phyloP scores from a whole-genome alignment of 2,888 invertebrate species.

The Reticulitermes lucifugus region DNA sequence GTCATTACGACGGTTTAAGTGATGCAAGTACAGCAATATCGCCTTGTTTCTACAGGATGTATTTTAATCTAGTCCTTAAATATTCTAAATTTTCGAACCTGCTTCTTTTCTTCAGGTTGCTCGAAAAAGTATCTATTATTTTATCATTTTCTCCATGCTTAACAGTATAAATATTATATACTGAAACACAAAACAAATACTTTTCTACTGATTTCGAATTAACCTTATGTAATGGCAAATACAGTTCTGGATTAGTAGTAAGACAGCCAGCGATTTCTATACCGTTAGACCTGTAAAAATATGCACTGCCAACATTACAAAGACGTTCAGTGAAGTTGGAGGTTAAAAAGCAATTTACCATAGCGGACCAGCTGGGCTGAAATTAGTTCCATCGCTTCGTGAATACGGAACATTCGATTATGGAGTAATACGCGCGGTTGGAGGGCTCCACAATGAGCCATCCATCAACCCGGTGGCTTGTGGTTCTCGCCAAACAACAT shows the following conservation, averaged over 20 bases:
- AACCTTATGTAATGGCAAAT: too few relatives aligned
- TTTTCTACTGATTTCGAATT: too few relatives aligned
- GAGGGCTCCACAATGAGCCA: conserved; percentile 15
- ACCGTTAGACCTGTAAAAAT: not conserved
- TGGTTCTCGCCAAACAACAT: conserved; percentile 15
- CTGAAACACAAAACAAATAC: too few relatives aligned
- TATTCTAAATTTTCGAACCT: too few relatives aligned
- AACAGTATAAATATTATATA: too few relatives aligned
- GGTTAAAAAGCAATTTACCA: conserved; percentile 4
- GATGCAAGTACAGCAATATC: too few relatives aligned
- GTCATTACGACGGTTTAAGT: too few relatives aligned
- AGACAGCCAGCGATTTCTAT: not conserved
- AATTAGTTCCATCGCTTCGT: conserved; percentile 9
- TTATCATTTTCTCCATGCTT: too few relatives aligned
- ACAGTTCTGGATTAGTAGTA: not conserved
- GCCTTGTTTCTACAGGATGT: too few relatives aligned
- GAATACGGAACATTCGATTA: not conserved
- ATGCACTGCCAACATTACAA: not conserved
- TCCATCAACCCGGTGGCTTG: conserved; percentile 23
- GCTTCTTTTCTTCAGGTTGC: too few relatives aligned
- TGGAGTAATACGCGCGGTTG: conserved; percentile 7
- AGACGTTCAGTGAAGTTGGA: not conserved
- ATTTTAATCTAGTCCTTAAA: too few relatives aligned
- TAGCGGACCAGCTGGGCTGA: not conserved
- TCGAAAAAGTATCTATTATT: too few relatives aligned